Percentiles rank a stretch among this genome's conserved stretches.
phyloP scores from a whole-genome alignment of 2,888 invertebrate genomes.

The Sphaerophoria rueppellii region DNA sequence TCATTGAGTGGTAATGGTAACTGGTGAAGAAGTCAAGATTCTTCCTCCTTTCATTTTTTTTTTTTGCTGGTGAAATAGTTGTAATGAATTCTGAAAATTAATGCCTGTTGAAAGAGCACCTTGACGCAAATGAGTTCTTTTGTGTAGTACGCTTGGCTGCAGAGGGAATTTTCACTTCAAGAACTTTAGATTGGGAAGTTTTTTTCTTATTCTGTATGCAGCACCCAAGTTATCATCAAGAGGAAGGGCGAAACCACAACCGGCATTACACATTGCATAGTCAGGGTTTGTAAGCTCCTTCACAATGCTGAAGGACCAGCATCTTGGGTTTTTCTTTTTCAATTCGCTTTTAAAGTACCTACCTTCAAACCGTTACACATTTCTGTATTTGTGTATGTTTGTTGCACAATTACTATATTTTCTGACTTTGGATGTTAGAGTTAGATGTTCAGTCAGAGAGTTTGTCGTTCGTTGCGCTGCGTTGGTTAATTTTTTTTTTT shows the following conservation, averaged over 20 bases:
- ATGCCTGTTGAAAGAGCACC: slow-evolving; percentile 69
- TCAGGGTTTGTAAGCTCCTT: slow-evolving; percentile 56
- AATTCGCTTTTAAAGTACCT: neutral
- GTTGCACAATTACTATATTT: slow-evolving; percentile 41
- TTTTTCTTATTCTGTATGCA: slow-evolving; percentile 1
- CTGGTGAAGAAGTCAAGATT: slow-evolving; percentile 13
- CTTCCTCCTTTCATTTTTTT: slow-evolving; percentile 20
- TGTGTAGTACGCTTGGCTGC: slow-evolving; percentile 67
- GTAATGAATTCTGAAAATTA: slow-evolving; percentile 71
- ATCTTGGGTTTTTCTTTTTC: slow-evolving; percentile 54
- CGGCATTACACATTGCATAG: slow-evolving; percentile 53
- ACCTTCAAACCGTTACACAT: slow-evolving; percentile 20
- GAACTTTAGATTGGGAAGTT: slow-evolving; percentile 67
- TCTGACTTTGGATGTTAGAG: slow-evolving; percentile 24
- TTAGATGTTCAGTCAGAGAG: no score
- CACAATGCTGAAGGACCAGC: slow-evolving; percentile 64
- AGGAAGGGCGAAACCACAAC: slow-evolving; percentile 13
- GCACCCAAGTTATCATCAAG: slow-evolving; percentile 23
- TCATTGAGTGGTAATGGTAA: slow-evolving; percentile 54
- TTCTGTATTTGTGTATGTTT: slow-evolving; percentile 57
- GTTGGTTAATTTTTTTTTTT: slow-evolving; percentile 14
- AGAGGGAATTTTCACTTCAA: slow-evolving; percentile 68
- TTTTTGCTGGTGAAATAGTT: slow-evolving; percentile 62
- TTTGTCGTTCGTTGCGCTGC: neutral
- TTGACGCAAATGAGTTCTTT: slow-evolving; percentile 73